Base-by-base conservation (phyloP, 2,797 vertebrate genomes). In the Xiphorhynchus erythropygius region DNA sequence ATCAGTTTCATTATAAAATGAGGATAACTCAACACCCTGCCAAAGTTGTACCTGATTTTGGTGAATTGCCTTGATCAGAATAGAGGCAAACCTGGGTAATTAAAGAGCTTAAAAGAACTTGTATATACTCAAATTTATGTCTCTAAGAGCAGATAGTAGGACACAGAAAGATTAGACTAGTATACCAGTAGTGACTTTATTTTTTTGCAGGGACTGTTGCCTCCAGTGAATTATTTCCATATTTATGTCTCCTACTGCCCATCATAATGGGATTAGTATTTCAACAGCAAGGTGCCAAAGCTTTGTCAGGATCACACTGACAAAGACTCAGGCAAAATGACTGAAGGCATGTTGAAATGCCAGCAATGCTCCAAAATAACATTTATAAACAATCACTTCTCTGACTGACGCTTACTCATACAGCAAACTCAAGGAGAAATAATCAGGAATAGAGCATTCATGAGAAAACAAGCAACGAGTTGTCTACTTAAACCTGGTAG, bases 221-320 rank as follows among this genome's bases (percentile, higher is more conserved):
- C 53, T 90, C 27, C 44, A n/a, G 27, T 87, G 62, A 93, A 69
- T 92, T 70, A 90, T 90, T 96, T 96, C 46, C 82, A 87, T 92
- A 91, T 95, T 93, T 90, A 60, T 80, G 39, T 74, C 53, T 91
- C 30, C 60, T 84, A 10, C 68, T 81, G 84, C 15, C 86, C 73
- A 90, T 91, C 76, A 90, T 90, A 80, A 90, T 46, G 70, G 68
- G 93, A 92, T 95, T 93, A 92, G 75, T 67, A 91, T 77, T 90
- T 96, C 73, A 92, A 70, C 76, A 84, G 75, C 46, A 85, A 94
- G 92, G 63, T 93, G 42, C 33, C 91, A 92, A 85, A 80, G 50
- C 89, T 94, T 92, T 95, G 85, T 93, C 83, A 91, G 67, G 68
- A 91, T 95, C 95, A 93, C 70, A 78, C 4, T 79, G 33, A 69